phyloP scores from a whole-genome alignment of 2,888 invertebrate genomes.

The Ptilodon capucinus region DNA sequence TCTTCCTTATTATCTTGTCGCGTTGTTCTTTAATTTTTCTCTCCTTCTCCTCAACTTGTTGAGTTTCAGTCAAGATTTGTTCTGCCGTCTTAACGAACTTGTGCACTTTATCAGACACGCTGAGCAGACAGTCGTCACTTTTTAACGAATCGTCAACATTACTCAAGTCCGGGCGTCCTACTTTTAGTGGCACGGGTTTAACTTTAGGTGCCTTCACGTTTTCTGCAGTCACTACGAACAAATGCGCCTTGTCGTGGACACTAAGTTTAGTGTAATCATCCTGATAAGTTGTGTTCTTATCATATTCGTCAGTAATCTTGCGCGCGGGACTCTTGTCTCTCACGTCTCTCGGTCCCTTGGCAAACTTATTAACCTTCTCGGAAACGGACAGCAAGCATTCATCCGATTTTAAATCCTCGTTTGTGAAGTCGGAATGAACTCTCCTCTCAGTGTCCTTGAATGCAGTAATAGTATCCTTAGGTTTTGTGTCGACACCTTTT shows the following conservation, averaged over 20 bases:
- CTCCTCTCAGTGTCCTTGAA: conserved; percentile 61
- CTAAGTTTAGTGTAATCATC: conserved; percentile 80
- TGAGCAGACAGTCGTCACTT: conserved; percentile 83
- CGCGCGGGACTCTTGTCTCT: conserved; percentile 68
- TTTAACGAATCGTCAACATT: conserved; percentile 82
- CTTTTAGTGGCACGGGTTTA: conserved; percentile 56
- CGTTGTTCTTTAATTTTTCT: conserved; percentile 69
- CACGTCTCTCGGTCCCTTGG: conserved; percentile 66
- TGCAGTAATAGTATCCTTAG: conserved; percentile 47
- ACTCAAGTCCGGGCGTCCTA: conserved; percentile 77
- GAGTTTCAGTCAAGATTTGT: conserved; percentile 68
- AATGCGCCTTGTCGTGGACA: conserved; percentile 85
- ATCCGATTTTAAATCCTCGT: conserved; percentile 79
- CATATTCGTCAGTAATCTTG: conserved; percentile 73
- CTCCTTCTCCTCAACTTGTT: conserved; percentile 62
- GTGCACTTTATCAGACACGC: conserved; percentile 85
- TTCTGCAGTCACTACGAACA: conserved; percentile 85
- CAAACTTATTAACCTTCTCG: conserved; percentile 87
- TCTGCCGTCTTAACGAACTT: conserved; percentile 85
- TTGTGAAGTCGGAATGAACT: conserved; percentile 78
- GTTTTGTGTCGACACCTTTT: conserved; percentile 61
- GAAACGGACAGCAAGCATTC: conserved; percentile 86
- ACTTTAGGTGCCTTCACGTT: conserved; percentile 70
- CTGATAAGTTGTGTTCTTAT: conserved; percentile 78
- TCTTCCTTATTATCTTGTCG: conserved; percentile 68